Conservation (phyloP, 2,797 vertebrate species). For the Melanotaenia pygmaea region DNA sequence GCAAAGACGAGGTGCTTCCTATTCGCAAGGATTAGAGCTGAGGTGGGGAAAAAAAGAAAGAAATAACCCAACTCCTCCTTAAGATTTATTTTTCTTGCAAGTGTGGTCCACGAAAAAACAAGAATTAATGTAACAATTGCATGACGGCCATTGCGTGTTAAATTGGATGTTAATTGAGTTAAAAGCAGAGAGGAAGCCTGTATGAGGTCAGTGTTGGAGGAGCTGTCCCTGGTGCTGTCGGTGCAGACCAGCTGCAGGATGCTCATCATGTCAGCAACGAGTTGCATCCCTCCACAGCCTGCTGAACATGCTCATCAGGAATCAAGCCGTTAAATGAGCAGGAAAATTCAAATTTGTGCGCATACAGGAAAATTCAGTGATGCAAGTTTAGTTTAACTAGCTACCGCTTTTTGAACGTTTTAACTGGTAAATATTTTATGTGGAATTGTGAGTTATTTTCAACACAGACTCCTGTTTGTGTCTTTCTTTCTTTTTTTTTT, state of each 20-base stretch:
- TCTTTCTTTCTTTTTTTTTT: not conserved
- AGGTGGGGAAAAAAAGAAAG: conserved; percentile 24
- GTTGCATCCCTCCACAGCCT: conserved; percentile 58
- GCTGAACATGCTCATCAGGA: conserved; percentile 48
- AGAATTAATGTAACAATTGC: not conserved
- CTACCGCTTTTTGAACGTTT: not conserved
- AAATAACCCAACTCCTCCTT: not conserved
- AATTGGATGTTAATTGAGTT: not conserved
- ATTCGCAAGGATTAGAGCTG: conserved; percentile 48
- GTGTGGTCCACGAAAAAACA: not conserved
- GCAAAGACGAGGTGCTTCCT: conserved; percentile 43
- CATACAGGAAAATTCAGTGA: not conserved
- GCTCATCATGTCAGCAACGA: conserved; percentile 60
- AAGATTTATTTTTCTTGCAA: not conserved
- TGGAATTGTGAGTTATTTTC: not conserved
- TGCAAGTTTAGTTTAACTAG: not conserved
- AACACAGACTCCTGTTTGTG: not conserved
- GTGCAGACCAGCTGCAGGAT: conserved; percentile 34
- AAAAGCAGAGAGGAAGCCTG: not conserved
- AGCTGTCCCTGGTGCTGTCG: conserved; percentile 66
- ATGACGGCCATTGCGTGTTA: not conserved
- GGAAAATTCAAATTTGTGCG: conserved; percentile 10
- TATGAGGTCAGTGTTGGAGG: not conserved
- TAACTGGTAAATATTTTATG: not conserved
- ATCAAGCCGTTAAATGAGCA: conserved; percentile 41